These are phyloP conservation scores for Strongylocentrotus purpuratus DNA, from an alignment of 35 echinoderm and acorn worm species.

Conservation along the genomic window DNA sequence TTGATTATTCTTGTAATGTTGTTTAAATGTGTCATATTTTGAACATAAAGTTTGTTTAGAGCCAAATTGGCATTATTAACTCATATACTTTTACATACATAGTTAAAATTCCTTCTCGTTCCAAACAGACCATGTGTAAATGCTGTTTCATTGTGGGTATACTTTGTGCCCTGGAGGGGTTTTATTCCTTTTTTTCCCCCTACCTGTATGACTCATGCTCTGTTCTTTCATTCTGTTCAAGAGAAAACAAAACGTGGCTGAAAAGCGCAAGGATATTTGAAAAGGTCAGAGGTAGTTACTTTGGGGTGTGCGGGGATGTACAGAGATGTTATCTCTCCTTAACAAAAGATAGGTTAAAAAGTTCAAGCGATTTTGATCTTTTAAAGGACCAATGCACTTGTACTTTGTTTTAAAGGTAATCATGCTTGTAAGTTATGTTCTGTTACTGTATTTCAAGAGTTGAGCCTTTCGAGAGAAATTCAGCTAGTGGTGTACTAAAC, in stretches of 20 bases:
- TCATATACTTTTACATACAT: too few relatives aligned
- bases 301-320: background rate
- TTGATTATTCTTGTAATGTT: too few relatives aligned
- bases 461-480: background rate
- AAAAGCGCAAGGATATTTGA: background rate
- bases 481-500: background rate
- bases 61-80: too few relatives aligned
- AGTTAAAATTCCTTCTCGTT: too few relatives aligned
- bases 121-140: too few relatives aligned
- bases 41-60: too few relatives aligned
- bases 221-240: background rate
- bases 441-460: background rate
- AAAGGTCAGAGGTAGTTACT: background rate
- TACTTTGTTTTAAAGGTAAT: background rate
- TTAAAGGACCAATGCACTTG: background rate
- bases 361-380: background rate
- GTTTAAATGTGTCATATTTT: too few relatives aligned
- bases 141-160: too few relatives aligned
- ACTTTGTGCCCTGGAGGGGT: background rate
- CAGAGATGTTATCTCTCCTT: background rate
- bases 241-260: background rate
- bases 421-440: background rate
- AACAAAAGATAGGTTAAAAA: background rate
- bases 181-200: background rate
- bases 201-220: background rate